These are phyloP conservation scores for Leptinotarsa lineolata DNA, from an alignment of 1,140 invertebrate species.

Conservation along the genomic window DNA sequence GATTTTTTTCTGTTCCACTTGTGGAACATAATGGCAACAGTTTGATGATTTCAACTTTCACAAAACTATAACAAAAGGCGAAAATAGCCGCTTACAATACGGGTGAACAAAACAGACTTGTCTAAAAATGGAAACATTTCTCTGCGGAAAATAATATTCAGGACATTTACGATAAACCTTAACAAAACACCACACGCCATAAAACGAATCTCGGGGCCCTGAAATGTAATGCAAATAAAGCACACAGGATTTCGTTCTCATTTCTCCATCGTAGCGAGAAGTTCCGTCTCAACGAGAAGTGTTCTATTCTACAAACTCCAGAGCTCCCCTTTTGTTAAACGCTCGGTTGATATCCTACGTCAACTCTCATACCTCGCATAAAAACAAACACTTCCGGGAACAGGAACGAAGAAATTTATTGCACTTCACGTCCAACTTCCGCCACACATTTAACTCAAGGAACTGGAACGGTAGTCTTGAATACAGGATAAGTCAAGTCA, in stretches of 20 bases:
- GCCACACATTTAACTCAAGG: slow-evolving; percentile 33
- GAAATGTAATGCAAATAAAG: neutral
- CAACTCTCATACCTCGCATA: slow-evolving; percentile 25
- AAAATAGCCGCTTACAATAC: no score
- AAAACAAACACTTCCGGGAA: slow-evolving; percentile 34
- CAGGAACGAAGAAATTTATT: slow-evolving; percentile 29
- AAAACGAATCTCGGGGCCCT: neutral
- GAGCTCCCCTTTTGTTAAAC: slow-evolving; percentile 28
- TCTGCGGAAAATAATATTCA: no score
- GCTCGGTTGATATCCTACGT: slow-evolving; percentile 29
- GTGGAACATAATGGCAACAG: no score
- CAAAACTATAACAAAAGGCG: no score
- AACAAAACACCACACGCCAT: neutral
- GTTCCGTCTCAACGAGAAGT: neutral
- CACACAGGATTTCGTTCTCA: slow-evolving; percentile 4
- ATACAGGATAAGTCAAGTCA: no score
- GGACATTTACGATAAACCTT: neutral
- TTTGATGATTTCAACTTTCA: no score
- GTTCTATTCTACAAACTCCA: slow-evolving; percentile 4
- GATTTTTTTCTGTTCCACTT: no score
- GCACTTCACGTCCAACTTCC: slow-evolving; percentile 29
- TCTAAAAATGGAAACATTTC: no score
- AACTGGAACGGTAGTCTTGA: slow-evolving; percentile 24
- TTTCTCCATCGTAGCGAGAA: slow-evolving; percentile 10
- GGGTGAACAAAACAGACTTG: no score